phyloP scores from a whole-genome alignment of 1,140 invertebrate genomes.

The Nomia melanderi region DNA sequence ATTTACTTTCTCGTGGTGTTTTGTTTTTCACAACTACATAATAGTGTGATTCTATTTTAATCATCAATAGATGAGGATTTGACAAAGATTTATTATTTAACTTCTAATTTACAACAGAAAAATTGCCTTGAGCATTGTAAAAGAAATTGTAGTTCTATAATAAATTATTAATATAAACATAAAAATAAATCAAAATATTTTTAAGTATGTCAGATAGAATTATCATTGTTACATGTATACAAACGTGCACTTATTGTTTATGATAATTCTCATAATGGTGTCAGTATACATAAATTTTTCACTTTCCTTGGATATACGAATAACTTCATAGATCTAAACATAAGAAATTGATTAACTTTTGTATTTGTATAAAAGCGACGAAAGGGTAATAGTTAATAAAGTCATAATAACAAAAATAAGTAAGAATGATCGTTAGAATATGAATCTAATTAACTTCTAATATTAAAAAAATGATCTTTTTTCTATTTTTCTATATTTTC shows the following conservation, averaged over 20 bases:
- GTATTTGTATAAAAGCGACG: neutral
- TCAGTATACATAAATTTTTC: conserved; percentile 27
- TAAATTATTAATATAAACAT: conserved; percentile 40
- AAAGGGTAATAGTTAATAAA: too few species aligned
- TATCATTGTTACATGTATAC: conserved; percentile 19
- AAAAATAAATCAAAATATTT: conserved; percentile 25
- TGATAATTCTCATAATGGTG: conserved; percentile 43
- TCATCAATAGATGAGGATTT: neutral
- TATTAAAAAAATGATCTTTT: too few species aligned
- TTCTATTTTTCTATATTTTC: neutral
- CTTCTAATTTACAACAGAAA: neutral
- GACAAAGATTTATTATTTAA: neutral
- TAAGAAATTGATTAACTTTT: neutral
- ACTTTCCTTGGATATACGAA: conserved; percentile 23
- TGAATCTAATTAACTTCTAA: neutral
- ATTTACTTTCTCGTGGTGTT: neutral
- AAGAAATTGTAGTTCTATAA: conserved; percentile 10
- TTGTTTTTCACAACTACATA: neutral
- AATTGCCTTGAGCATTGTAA: conserved; percentile 12
- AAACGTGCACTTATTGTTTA: conserved; percentile 6
- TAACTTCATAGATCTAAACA: neutral
- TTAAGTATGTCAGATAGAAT: conserved; percentile 5
- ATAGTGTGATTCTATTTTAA: neutral
- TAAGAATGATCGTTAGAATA: neutral
- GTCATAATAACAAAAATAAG: too few species aligned